A percentile compares a stretch with the other conserved stretches of the same genome.
Evolutionary conservation across 2,888 invertebrate species (phyloP).

Genomic region (Scaptomyza cyrtandrae): DNA sequence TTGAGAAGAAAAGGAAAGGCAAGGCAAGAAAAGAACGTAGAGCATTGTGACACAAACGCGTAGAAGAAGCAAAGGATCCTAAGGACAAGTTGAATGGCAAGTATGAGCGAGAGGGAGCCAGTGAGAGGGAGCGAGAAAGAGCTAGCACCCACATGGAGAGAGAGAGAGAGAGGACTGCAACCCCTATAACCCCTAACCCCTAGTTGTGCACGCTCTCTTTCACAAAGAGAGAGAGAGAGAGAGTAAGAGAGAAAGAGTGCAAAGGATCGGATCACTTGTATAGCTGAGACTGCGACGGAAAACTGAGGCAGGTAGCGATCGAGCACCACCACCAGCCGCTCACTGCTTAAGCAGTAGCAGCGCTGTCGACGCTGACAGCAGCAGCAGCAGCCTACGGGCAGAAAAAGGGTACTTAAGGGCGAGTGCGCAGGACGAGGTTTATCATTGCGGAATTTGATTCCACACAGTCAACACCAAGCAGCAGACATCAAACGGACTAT

Average conservation of each 20-base stretch:
- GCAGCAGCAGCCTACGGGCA: constrained; percentile 28
- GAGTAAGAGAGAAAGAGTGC: constrained; percentile 6
- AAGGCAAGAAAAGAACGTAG: constrained; percentile 25
- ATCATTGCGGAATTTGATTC: constrained; percentile 86
- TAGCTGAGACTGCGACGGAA: constrained; percentile 8
- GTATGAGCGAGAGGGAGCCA: constrained; percentile 5
- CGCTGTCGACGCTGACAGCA: constrained; percentile 23
- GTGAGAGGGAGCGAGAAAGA: background rate
- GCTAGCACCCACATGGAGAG: constrained; percentile 54
- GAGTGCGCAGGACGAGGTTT: constrained; percentile 84
- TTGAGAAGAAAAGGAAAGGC: constrained; percentile 8
- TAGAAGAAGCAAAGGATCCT: constrained; percentile 21
- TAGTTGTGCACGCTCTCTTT: constrained; percentile 8
- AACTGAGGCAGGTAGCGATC: constrained; percentile 51
- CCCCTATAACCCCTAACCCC: constrained; percentile 51
- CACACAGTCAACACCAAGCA: constrained; percentile 82
- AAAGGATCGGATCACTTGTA: constrained; percentile 53
- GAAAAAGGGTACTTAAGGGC: constrained; percentile 81
- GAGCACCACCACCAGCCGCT: constrained; percentile 7
- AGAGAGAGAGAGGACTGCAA: constrained; percentile 28
- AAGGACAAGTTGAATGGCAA: constrained; percentile 52
- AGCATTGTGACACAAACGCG: constrained; percentile 43
- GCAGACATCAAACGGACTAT: constrained; percentile 49
- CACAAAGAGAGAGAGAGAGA: background rate
- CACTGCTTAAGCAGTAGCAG: constrained; percentile 4